phyloP scores from a whole-genome alignment of 2,113 vertebrate genomes.

The Zeus faber region DNA sequence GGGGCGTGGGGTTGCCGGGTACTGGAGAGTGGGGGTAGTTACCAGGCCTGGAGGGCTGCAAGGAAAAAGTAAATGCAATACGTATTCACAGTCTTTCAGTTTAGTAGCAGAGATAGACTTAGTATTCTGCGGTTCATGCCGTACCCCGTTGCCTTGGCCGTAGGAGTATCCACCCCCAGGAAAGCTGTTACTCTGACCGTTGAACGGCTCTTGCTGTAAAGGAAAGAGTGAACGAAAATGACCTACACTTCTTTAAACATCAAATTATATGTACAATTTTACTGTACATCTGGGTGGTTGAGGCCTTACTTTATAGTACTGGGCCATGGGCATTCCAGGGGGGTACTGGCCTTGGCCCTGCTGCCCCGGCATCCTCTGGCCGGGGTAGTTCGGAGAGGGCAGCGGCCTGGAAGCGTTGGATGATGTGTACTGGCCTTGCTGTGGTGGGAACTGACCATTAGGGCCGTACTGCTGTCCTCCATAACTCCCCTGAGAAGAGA shows the following conservation, averaged over 20 bases:
- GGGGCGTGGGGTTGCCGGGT: constrained; percentile 96
- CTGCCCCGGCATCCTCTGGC: constrained; percentile 94
- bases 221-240: constrained; percentile 9
- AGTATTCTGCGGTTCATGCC: constrained; percentile 40
- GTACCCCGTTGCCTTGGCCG: constrained; percentile 83
- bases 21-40: constrained; percentile 99
- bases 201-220: constrained; percentile 81
- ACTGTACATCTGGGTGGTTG: background rate
- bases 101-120: no score
- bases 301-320: constrained; percentile 93
- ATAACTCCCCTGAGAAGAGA: constrained; percentile 82
- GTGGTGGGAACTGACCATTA: constrained; percentile 94
- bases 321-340: constrained; percentile 90
- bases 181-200: constrained; percentile 79
- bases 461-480: constrained; percentile 97
- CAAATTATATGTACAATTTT: background rate
- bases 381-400: constrained; percentile 91
- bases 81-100: no score
- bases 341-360: constrained; percentile 92
- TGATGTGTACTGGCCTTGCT: constrained; percentile 92
- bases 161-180: constrained; percentile 85
- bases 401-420: constrained; percentile 89
- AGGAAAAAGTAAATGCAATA: constrained; percentile 29
- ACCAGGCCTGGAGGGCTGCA: constrained; percentile 90
- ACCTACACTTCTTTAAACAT: no score